Conservation (phyloP, 2,797 vertebrate genomes). For the Eulemur coronatus region DNA sequence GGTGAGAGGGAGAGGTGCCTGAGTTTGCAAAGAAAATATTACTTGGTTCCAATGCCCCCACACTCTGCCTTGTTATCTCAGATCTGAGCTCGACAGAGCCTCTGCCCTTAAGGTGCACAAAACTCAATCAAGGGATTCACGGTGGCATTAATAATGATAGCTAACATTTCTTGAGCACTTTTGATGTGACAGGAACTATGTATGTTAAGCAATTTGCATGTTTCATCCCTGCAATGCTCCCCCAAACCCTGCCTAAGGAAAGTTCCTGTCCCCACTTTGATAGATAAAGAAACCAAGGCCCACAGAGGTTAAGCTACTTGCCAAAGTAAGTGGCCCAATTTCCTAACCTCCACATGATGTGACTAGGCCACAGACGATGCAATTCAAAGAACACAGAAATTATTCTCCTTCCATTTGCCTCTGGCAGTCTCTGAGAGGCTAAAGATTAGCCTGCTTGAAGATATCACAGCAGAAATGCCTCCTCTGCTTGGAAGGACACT, state of each 20-base stretch:
- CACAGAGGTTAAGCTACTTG: neutral
- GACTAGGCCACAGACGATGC: neutral
- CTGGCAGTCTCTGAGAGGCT: neutral
- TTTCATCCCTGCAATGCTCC: neutral
- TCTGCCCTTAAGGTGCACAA: neutral
- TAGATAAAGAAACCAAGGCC: neutral
- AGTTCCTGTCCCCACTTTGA: neutral
- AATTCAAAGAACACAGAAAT: neutral
- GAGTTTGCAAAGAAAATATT: neutral
- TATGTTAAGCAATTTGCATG: neutral
- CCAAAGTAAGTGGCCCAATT: neutral
- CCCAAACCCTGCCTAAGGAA: neutral
- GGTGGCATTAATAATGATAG: neutral
- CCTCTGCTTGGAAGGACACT: neutral
- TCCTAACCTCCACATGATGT: neutral
- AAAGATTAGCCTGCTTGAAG: neutral
- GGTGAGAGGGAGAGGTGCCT: conserved; percentile 82
- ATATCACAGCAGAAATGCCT: neutral
- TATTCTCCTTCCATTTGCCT: neutral
- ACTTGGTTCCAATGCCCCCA: neutral
- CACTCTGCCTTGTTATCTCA: neutral
- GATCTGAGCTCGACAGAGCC: neutral
- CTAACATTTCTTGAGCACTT: neutral
- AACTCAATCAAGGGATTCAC: neutral
- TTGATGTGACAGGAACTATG: neutral